Percentiles rank a stretch among this genome's conserved stretches.
phyloP scores from a whole-genome alignment of 37 sponge, comb jelly and placozoan species.

The Bolinopsis microptera region DNA sequence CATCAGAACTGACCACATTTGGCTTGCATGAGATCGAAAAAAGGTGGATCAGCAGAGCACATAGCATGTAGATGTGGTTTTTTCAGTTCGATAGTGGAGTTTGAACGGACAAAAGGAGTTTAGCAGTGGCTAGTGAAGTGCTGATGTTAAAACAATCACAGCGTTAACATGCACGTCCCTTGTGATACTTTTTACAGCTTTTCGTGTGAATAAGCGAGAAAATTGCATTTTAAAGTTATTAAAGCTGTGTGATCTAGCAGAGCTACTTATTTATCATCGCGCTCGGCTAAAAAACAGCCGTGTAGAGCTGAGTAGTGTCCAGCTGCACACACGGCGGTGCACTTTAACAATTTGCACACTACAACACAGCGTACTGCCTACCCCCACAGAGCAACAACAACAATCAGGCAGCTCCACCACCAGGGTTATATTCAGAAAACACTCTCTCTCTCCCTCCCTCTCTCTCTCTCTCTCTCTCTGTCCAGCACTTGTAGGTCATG shows the following conservation, averaged over 20 bases:
- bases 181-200: background rate
- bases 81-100: background rate
- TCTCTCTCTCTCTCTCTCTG: too few species aligned
- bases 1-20: background rate
- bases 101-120: background rate
- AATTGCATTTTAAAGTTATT: background rate
- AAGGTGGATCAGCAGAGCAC: background rate
- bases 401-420: too few species aligned
- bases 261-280: too few species aligned
- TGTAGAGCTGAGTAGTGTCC: too few species aligned
- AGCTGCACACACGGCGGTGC: background rate
- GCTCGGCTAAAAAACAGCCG: too few species aligned
- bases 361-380: too few species aligned
- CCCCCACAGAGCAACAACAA: too few species aligned
- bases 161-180: background rate
- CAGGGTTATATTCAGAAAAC: too few species aligned
- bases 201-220: background rate
- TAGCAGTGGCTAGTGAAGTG: background rate
- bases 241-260: too few species aligned
- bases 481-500: too few species aligned
- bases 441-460: too few species aligned
- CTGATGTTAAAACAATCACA: background rate
- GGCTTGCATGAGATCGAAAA: background rate
- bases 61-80: background rate
- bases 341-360: too few species aligned